phyloP scores from a whole-genome alignment of 2,888 invertebrate genomes.

The Latrodectus hesperus region DNA sequence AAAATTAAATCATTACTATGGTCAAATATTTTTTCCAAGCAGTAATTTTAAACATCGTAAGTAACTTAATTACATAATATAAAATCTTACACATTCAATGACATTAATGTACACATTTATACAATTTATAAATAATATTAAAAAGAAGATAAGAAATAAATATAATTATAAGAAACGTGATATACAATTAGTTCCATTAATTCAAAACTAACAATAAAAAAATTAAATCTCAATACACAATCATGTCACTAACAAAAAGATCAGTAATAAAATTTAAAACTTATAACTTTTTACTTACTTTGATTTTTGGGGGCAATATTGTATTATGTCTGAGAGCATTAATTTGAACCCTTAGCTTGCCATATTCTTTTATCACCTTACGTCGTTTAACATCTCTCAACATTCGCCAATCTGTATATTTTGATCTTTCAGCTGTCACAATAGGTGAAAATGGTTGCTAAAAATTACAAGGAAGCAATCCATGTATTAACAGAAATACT shows the following conservation, averaged over 20 bases:
- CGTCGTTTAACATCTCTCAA: constrained; percentile 84
- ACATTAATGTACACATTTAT: too few relatives aligned
- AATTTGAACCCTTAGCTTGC: constrained; percentile 85
- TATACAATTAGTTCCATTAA: too few relatives aligned
- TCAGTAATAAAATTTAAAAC: neutral
- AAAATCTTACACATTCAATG: too few relatives aligned
- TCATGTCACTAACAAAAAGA: neutral
- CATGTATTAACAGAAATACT: too few relatives aligned
- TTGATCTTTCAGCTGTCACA: neutral
- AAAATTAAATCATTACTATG: too few relatives aligned
- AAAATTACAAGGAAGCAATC: neutral
- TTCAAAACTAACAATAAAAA: too few relatives aligned
- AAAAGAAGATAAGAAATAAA: too few relatives aligned
- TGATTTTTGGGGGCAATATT: constrained; percentile 86
- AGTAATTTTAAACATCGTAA: neutral
- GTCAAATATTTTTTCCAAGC: neutral
- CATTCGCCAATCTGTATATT: constrained; percentile 83
- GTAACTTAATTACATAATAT: neutral
- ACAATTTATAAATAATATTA: too few relatives aligned
- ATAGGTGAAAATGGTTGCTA: neutral
- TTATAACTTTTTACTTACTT: constrained; percentile 74
- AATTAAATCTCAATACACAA: too few relatives aligned
- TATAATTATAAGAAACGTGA: too few relatives aligned
- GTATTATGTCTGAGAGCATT: constrained; percentile 89
- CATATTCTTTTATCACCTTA: constrained; percentile 83